Percentiles rank a stretch among this genome's conserved stretches.
phyloP scores from a whole-genome alignment of 2,113 vertebrate genomes.

The Neotoma lepida region DNA sequence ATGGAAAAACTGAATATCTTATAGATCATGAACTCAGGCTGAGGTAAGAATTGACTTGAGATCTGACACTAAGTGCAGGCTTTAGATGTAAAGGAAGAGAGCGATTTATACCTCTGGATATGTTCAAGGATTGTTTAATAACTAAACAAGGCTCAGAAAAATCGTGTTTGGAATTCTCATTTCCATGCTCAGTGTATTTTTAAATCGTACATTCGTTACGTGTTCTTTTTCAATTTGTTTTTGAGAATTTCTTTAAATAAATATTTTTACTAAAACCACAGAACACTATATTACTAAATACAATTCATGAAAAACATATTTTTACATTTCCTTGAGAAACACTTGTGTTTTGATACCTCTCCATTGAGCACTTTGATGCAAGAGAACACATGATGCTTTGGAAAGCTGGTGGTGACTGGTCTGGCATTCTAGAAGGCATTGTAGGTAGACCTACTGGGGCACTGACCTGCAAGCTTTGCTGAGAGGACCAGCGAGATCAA shows the following conservation, averaged over 20 bases:
- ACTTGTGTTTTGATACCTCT: constrained; percentile 60
- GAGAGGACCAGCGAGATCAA: neutral
- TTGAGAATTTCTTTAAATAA: constrained; percentile 60
- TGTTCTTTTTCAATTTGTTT: constrained; percentile 70
- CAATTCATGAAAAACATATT: constrained; percentile 58
- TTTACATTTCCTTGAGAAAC: constrained; percentile 65
- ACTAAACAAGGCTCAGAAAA: constrained; percentile 49
- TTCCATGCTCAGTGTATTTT: constrained; percentile 38
- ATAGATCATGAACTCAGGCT: neutral
- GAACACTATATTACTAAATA: constrained; percentile 58
- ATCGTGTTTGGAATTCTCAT: constrained; percentile 35
- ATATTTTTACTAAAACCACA: constrained; percentile 66
- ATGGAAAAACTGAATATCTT: constrained; percentile 40
- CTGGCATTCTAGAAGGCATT: neutral
- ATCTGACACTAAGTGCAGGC: neutral
- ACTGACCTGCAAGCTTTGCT: neutral
- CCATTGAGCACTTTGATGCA: constrained; percentile 40
- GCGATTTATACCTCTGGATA: constrained; percentile 37
- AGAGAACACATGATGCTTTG: constrained; percentile 34
- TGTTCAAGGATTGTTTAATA: constrained; percentile 19
- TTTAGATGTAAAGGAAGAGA: constrained; percentile 32
- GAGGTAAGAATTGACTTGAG: neutral
- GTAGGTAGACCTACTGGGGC: neutral
- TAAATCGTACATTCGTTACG: constrained; percentile 41
- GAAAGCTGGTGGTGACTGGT: neutral